These are phyloP conservation scores for Marasmarcha lunaedactyla DNA, from an alignment of 2,888 invertebrate genomes.

Conservation along the genomic window DNA sequence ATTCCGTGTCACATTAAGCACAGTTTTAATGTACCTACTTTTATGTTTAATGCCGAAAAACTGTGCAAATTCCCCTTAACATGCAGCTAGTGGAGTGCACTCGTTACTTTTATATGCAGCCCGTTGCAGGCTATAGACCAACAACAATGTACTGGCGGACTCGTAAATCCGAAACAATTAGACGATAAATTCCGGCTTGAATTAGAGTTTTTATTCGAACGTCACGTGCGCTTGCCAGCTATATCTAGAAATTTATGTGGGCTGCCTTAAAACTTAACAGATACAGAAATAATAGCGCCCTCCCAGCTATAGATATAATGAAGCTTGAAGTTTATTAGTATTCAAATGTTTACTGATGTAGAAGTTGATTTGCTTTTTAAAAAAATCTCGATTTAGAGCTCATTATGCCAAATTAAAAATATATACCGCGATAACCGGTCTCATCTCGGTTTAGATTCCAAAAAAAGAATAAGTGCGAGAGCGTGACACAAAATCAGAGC, in stretches of 20 bases:
- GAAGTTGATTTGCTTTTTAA: too few species aligned
- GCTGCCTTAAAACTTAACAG: slow-evolving; percentile 53
- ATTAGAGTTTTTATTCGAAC: slow-evolving; percentile 60
- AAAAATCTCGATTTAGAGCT: too few species aligned
- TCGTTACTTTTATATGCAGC: slow-evolving; percentile 42
- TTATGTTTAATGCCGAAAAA: too few species aligned
- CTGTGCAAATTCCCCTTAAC: too few species aligned
- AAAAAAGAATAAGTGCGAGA: slow-evolving; percentile 54
- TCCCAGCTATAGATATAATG: slow-evolving; percentile 19
- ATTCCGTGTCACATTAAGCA: too few species aligned
- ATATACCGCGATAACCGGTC: too few species aligned
- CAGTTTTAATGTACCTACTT: too few species aligned
- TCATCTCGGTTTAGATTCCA: slow-evolving; percentile 28
- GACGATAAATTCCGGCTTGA: slow-evolving; percentile 51
- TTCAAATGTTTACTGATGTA: too few species aligned
- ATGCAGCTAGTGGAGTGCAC: slow-evolving; percentile 13
- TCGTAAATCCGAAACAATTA: slow-evolving; percentile 59
- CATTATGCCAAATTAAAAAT: too few species aligned
- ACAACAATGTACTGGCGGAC: slow-evolving; percentile 42
- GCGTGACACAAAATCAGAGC: slow-evolving; percentile 63
- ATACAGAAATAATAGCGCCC: slow-evolving; percentile 48
- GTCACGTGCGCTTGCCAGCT: slow-evolving; percentile 49
- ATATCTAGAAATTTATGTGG: slow-evolving; percentile 44
- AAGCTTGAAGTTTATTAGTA: not conserved
- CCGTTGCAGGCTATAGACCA: slow-evolving; percentile 32